phyloP scores from a whole-genome alignment of 2,888 invertebrate species.

The Atethmia centrago region DNA sequence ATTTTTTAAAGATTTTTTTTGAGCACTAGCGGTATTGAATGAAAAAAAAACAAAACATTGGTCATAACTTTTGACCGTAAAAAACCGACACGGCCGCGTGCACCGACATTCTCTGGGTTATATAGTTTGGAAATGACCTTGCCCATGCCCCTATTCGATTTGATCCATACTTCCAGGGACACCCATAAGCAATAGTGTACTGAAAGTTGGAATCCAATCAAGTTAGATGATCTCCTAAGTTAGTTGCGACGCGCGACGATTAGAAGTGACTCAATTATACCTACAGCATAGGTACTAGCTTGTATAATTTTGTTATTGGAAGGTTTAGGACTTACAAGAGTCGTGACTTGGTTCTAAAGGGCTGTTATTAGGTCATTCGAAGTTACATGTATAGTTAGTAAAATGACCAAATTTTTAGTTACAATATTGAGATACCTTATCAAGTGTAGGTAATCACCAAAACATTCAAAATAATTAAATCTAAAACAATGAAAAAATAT shows the following conservation, averaged over 20 bases:
- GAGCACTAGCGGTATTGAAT: no score
- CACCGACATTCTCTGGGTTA: no score
- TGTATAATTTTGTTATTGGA: conserved; percentile 28
- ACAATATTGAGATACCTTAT: neutral
- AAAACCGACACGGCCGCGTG: no score
- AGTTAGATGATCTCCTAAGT: conserved; percentile 33
- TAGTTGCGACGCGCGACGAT: conserved; percentile 28
- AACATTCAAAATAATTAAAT: neutral
- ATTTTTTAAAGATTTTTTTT: no score
- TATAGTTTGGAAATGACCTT: no score
- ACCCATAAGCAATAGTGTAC: conserved; percentile 15
- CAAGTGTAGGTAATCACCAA: neutral
- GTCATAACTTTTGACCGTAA: no score
- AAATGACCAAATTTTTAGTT: neutral
- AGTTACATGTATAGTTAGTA: neutral
- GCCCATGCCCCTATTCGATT: no score
- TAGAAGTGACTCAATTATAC: conserved; percentile 19
- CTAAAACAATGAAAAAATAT: neutral
- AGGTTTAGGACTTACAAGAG: neutral
- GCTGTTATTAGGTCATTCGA: neutral
- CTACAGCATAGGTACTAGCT: conserved; percentile 3
- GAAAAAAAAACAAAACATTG: no score
- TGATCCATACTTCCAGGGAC: no score
- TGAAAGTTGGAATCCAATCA: conserved; percentile 59
- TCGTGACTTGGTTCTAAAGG: conserved; percentile 29